A percentile compares a stretch with the other conserved stretches of the same genome.
Evolutionary conservation across 2,888 invertebrate species (phyloP).

Genomic region (Athalia cordata): DNA sequence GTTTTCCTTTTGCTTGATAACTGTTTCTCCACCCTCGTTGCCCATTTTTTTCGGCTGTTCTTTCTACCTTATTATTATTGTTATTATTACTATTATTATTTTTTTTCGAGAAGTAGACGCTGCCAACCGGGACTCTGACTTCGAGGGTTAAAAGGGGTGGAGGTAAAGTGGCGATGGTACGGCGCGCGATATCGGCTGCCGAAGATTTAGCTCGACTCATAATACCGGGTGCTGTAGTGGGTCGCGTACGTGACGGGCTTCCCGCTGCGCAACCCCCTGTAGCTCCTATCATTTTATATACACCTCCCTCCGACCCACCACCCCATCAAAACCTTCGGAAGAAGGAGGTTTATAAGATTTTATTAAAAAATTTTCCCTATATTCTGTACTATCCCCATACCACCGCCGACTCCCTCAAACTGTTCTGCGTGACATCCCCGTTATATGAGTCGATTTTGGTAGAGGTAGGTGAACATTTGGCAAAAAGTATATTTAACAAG

Average conservation of each 20-base stretch:
- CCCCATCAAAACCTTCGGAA: neutral
- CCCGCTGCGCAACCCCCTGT: slow-evolving; percentile 18
- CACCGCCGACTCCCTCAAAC: slow-evolving; percentile 9
- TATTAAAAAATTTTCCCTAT: slow-evolving; percentile 44
- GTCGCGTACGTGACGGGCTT: slow-evolving; percentile 45
- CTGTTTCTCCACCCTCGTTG: too few species aligned
- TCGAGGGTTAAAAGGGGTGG: neutral
- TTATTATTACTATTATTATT: too few species aligned
- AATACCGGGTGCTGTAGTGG: slow-evolving; percentile 34
- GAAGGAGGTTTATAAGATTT: slow-evolving; percentile 36
- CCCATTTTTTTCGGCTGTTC: too few species aligned
- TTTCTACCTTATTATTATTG: too few species aligned
- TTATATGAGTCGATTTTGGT: neutral
- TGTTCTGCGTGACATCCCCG: slow-evolving; percentile 20
- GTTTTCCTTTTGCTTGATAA: too few species aligned
- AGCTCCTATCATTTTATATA: slow-evolving; percentile 14
- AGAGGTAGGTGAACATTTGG: neutral
- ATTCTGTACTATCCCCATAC: slow-evolving; percentile 29
- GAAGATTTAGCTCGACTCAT: slow-evolving; percentile 47
- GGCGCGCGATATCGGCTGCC: slow-evolving; percentile 42
- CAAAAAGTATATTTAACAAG: too few species aligned
- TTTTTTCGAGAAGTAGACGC: too few species aligned
- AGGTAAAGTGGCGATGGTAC: neutral
- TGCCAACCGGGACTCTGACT: neutral
- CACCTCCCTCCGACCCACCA: neutral